Conservation (phyloP, 2,888 invertebrate genomes). For the Calameuta idolon region DNA sequence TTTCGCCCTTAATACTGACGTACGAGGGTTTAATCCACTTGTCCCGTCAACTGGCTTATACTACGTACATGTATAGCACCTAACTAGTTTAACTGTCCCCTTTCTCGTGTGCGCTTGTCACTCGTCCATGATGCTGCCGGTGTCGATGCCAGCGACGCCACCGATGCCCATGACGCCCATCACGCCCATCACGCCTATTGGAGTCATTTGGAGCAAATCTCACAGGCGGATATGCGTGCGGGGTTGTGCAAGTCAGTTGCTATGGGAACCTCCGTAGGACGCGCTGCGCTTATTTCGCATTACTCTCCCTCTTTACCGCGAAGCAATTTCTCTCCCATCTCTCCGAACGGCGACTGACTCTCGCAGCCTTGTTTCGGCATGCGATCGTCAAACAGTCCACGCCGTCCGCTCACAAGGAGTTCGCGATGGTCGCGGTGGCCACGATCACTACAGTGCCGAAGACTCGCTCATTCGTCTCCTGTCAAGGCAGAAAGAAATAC, state of each 20-base stretch:
- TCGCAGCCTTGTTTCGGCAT: too few relatives aligned
- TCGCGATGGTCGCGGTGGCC: too few relatives aligned
- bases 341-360: too few relatives aligned
- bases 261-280: conserved; percentile 9
- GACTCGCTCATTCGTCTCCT: too few relatives aligned
- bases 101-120: neutral
- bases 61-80: conserved; percentile 6
- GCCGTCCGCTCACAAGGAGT: too few relatives aligned
- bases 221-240: neutral
- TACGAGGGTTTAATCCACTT: conserved; percentile 20
- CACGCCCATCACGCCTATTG: too few relatives aligned
- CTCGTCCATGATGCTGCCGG: too few relatives aligned
- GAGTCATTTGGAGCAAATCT: neutral
- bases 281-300: neutral
- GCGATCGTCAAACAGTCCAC: too few relatives aligned
- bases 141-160: too few relatives aligned
- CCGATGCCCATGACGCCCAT: too few relatives aligned
- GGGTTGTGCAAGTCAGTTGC: conserved; percentile 12
- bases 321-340: neutral
- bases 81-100: conserved; percentile 23
- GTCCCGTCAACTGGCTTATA: conserved; percentile 24
- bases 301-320: neutral
- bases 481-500: too few relatives aligned
- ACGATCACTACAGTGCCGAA: too few relatives aligned
- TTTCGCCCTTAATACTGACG: conserved; percentile 18